Percentiles rank a stretch among this genome's conserved stretches.
Conservation (phyloP, 2,888 invertebrate genomes). For the Tipula vernalis region DNA sequence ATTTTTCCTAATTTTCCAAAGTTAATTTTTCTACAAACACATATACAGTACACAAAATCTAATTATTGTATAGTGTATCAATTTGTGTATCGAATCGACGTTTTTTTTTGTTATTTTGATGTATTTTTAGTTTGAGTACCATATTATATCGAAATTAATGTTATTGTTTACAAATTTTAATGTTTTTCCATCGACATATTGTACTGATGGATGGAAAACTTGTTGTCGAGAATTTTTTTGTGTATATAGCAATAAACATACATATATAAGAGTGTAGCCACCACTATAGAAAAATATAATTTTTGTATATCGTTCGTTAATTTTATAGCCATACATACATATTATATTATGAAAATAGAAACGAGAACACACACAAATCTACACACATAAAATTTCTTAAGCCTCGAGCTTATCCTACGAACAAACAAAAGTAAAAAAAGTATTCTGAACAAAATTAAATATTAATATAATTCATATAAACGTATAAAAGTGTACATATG, state of each 20-base stretch:
- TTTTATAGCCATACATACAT: neutral
- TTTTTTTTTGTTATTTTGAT: neutral
- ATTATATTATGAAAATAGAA: neutral
- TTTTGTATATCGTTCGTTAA: neutral
- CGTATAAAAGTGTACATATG: neutral
- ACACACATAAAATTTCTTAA: neutral
- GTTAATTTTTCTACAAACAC: neutral
- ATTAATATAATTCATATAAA: neutral
- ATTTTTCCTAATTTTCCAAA: neutral
- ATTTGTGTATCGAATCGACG: neutral
- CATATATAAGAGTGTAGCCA: too few relatives aligned
- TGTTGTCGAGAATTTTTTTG: neutral
- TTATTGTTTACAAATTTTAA: neutral
- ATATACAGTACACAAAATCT: neutral
- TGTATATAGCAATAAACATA: too few relatives aligned
- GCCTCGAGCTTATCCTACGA: neutral
- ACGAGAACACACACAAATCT: neutral
- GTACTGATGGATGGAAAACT: neutral
- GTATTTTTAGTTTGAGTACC: neutral
- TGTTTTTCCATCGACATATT: neutral
- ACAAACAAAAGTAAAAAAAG: neutral
- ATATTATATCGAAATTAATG: neutral
- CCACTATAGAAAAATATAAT: too few relatives aligned
- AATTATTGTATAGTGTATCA: neutral
- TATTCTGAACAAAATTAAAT: neutral